Conservation (phyloP, 2,797 vertebrate genomes). For the Argyrosomus regius region DNA sequence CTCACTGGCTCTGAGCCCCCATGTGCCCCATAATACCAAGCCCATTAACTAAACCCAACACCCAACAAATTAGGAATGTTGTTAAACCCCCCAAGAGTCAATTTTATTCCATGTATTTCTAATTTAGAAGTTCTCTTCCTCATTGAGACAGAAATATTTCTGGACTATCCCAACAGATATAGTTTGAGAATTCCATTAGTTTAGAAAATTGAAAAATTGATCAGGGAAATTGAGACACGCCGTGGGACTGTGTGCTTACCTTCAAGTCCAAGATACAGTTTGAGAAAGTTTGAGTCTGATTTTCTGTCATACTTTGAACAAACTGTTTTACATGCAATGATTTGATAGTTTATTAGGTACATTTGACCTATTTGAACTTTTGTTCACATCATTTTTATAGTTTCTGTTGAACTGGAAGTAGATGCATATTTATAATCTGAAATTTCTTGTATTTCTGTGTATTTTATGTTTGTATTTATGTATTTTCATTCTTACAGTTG, state of each 20-base stretch:
- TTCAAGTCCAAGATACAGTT: not conserved
- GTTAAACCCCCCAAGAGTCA: not conserved
- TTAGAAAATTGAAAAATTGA: not conserved
- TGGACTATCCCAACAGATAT: not conserved
- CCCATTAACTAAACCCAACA: conserved; percentile 19
- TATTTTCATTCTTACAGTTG: conserved; percentile 6
- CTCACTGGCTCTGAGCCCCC: conserved; percentile 27
- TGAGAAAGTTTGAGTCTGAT: not conserved
- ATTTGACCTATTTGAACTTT: not conserved
- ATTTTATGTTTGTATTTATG: not conserved
- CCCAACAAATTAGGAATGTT: conserved; percentile 24
- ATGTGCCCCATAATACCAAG: conserved; percentile 9
- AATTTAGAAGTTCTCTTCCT: conserved; percentile 9
- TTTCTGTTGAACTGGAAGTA: not conserved
- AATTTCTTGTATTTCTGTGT: not conserved
- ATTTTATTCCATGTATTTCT: conserved; percentile 2
- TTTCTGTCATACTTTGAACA: not conserved
- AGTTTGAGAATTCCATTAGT: conserved; percentile 16
- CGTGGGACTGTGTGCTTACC: not conserved
- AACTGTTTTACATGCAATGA: not conserved
- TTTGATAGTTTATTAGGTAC: not conserved
- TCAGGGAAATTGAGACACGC: not conserved
- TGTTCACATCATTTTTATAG: not conserved
- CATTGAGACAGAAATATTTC: not conserved
- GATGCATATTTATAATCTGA: not conserved